Evolutionary conservation across 2,113 vertebrate genomes (phyloP), one percentile per base, ranked within the genome.

Genomic region (Sinocyclocheilus rhinocerous): DNA sequence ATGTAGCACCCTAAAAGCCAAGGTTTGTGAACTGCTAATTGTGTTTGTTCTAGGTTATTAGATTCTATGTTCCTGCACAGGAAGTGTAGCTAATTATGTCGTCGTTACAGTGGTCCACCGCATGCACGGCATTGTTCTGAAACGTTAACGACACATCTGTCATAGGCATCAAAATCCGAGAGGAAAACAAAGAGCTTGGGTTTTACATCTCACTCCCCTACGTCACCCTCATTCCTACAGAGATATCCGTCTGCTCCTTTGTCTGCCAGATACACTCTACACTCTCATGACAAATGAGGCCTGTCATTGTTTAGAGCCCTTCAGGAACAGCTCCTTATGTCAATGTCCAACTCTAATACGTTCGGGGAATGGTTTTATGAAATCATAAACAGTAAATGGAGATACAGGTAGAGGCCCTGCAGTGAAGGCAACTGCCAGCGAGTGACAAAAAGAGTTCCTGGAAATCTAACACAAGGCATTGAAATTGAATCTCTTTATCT

Each of bases 311-410:
- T 76, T 55, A 75, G 24, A 76, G 59, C 78, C 63, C 81, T 83
- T 70, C 57, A 85, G 80, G 55, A 50, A 72, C 42, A 12, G 50
- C 87, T 85, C 73, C 70, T 77, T 85, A 85, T 84, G 84, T 88
- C 83, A 57, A 77, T 50, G 84, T 85, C 83, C 83, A 85, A 36
- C 45, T 48, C 70, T 88, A 88, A 88, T 85, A 85, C 8, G 59
- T 76, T 59, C 83, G 45, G 83, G 87, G 83, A 76, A 67, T 73
- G 79, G 50, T 73, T 85, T 88, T 85, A 88, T 88, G 84, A 88
- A 88, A 88, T 85, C 87, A 85, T 81, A 88, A 85, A 55, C 59
- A 82, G 87, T 76, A 82, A 88, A 85, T 82, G 84, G 87, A 88
- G 29, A 73, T 65, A 52, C 70, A 81, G 87, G 78, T 81, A 87